phyloP scores from a whole-genome alignment of 2,797 vertebrate species.

The Gymnoscopelus microlampas region DNA sequence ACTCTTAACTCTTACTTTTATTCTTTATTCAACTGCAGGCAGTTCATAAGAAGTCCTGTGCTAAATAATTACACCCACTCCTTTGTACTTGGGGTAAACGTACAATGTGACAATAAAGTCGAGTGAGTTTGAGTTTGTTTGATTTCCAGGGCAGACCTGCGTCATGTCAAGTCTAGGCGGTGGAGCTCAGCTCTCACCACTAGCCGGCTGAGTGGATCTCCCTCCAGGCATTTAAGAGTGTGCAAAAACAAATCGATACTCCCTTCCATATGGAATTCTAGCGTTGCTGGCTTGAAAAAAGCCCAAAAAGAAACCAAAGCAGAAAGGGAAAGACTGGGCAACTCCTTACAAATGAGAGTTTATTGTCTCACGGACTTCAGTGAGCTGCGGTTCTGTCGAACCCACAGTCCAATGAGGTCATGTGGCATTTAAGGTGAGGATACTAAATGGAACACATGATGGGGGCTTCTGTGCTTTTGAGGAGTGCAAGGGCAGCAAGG shows the following conservation, averaged over 20 bases:
- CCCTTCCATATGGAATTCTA: slow-evolving; percentile 7
- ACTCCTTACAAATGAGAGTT: slow-evolving; percentile 22
- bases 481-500: slow-evolving; percentile 5
- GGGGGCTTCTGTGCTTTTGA: too few relatives aligned
- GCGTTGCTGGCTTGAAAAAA: neutral
- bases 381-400: slow-evolving; percentile 4
- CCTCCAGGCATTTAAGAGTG: slow-evolving; percentile 2
- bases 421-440: slow-evolving; percentile 44
- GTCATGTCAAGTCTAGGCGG: too few relatives aligned
- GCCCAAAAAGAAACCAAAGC: neutral
- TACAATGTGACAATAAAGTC: too few relatives aligned
- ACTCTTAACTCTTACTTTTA: slow-evolving; percentile 9
- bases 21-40: too few relatives aligned
- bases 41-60: too few relatives aligned
- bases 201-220: slow-evolving; percentile 12
- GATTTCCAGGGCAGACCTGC: too few relatives aligned
- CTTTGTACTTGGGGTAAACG: too few relatives aligned
- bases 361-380: slow-evolving; percentile 13
- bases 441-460: too few relatives aligned
- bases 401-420: slow-evolving; percentile 2
- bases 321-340: neutral
- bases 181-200: slow-evolving; percentile 10
- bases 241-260: slow-evolving; percentile 10
- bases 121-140: too few relatives aligned
- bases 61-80: too few relatives aligned